These are phyloP conservation scores for Aeoliscus strigatus DNA, from an alignment of 2,797 vertebrate species.

Conservation along the genomic window DNA sequence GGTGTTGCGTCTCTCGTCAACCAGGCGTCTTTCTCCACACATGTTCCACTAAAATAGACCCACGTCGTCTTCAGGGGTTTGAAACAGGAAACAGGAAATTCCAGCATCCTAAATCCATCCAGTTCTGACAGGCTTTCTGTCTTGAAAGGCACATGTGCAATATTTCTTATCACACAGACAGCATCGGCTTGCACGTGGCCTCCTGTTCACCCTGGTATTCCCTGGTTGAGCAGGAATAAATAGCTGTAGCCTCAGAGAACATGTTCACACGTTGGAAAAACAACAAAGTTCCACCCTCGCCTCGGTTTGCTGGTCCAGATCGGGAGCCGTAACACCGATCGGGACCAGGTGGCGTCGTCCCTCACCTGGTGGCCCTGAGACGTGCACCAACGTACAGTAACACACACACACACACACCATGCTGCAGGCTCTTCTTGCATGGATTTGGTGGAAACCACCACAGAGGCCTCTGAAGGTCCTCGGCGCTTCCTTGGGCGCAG, in stretches of 20 bases:
- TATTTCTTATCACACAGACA: conserved; percentile 40
- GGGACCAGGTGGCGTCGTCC: conserved; percentile 47
- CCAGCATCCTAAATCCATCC: conserved; percentile 40
- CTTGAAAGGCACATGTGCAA: conserved; percentile 32
- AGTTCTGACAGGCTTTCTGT: conserved; percentile 14
- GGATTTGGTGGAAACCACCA: conserved; percentile 36
- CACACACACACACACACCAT: conserved; percentile 20
- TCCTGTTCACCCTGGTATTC: conserved; percentile 30
- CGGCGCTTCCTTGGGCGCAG: conserved; percentile 38
- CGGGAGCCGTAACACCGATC: conserved; percentile 53
- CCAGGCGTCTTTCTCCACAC: conserved; percentile 19
- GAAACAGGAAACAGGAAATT: conserved; percentile 32
- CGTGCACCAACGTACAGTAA: too few relatives aligned
- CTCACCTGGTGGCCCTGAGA: conserved; percentile 54
- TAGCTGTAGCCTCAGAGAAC: conserved; percentile 49
- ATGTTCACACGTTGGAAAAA: conserved; percentile 54
- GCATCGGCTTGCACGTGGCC: conserved; percentile 42
- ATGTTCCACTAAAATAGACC: conserved; percentile 28
- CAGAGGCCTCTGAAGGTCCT: conserved; percentile 30
- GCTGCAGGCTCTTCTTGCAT: conserved; percentile 54
- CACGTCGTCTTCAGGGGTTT: conserved; percentile 12
- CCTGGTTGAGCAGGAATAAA: conserved; percentile 29
- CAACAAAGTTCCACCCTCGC: conserved; percentile 55
- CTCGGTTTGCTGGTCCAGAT: conserved; percentile 62
- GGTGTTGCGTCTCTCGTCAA: conserved; percentile 13